These are phyloP conservation scores for Apamea crenata DNA, from an alignment of 2,888 invertebrate species.

Conservation along the genomic window DNA sequence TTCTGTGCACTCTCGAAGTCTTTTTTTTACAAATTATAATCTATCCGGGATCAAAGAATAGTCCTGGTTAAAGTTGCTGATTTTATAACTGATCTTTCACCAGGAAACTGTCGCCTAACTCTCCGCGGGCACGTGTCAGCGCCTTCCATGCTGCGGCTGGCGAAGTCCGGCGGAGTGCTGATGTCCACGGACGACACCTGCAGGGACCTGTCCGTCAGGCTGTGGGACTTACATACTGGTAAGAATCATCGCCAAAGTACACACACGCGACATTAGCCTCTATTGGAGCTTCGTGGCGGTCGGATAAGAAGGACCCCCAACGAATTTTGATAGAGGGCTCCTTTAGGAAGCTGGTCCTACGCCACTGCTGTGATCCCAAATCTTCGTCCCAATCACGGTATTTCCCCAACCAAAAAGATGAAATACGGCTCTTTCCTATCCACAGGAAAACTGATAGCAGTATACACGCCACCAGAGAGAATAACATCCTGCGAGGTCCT, in stretches of 20 bases:
- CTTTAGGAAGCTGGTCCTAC: too few species aligned
- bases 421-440: constrained; percentile 26
- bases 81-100: not conserved
- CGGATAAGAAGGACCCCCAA: not conserved
- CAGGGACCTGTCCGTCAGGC: constrained; percentile 93
- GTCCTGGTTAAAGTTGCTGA: too few species aligned
- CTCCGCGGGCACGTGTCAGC: constrained; percentile 95
- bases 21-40: too few species aligned
- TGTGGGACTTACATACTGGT: constrained; percentile 96
- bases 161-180: constrained; percentile 93
- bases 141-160: constrained; percentile 93
- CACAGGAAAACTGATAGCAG: constrained; percentile 94
- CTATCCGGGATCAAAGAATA: too few species aligned
- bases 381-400: not conserved
- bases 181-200: constrained; percentile 94
- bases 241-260: constrained; percentile 6
- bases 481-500: constrained; percentile 95
- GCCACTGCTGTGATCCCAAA: not conserved
- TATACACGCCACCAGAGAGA: constrained; percentile 94
- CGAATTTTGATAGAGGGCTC: not conserved
- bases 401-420: not conserved
- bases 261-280: too few species aligned
- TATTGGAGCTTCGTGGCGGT: not conserved
- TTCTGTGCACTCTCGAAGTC: too few species aligned
- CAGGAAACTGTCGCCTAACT: constrained; percentile 94